Conservation (phyloP, 2,888 invertebrate species). For the Melanchra persicariae region DNA sequence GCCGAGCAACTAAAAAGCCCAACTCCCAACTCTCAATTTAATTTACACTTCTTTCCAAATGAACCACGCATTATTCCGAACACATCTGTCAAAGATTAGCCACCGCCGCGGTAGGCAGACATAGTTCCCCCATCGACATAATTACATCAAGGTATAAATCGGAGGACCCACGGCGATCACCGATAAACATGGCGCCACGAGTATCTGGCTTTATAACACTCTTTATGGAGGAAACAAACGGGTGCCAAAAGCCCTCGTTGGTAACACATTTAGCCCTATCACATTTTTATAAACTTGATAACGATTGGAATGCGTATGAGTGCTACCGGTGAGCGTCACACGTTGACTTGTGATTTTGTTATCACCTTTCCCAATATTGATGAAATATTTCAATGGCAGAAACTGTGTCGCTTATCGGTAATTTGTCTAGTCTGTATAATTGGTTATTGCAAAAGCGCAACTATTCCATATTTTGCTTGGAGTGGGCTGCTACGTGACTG, state of each 20-base stretch:
- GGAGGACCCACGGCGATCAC: constrained; percentile 65
- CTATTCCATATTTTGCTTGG: neutral
- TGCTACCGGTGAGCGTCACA: constrained; percentile 54
- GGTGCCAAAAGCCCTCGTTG: constrained; percentile 89
- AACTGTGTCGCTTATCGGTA: neutral
- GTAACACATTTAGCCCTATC: constrained; percentile 86
- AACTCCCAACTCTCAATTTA: constrained; percentile 2
- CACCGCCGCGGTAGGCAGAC: constrained; percentile 61
- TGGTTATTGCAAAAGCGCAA: constrained; percentile 14
- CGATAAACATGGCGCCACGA: constrained; percentile 81
- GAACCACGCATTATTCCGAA: constrained; percentile 45
- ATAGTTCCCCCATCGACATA: constrained; percentile 50
- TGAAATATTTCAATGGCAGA: neutral
- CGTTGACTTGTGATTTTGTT: constrained; percentile 78
- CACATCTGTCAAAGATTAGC: constrained; percentile 58
- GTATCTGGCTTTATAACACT: constrained; percentile 73
- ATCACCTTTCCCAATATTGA: constrained; percentile 77
- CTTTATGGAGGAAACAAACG: constrained; percentile 79
- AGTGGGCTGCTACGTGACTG: neutral
- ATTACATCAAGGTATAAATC: constrained; percentile 63
- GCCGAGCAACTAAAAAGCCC: neutral
- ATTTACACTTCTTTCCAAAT: constrained; percentile 56
- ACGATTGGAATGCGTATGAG: constrained; percentile 62
- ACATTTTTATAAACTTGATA: constrained; percentile 86
- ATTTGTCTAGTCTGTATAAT: constrained; percentile 13